Evolutionary conservation across 2,113 vertebrate genomes (phyloP), one percentile per base, ranked within the genome.

Genomic region (Pyxicephalus adspersus): DNA sequence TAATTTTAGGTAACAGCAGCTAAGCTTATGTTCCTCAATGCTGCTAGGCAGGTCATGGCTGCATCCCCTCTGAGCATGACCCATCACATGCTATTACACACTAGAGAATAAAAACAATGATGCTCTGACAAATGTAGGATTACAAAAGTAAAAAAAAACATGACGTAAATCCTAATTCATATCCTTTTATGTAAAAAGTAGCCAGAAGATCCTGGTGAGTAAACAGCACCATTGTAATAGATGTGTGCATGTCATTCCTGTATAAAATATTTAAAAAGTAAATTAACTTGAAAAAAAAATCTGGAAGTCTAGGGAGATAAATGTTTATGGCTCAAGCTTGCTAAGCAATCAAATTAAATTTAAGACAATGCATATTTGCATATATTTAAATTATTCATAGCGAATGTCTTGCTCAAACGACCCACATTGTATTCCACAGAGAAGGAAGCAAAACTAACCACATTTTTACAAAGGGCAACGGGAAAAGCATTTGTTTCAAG

Each of bases 291-390:
- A 45, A 57, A 58, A 45, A 28, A 58, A 31, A 31, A 9, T 57
- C 0, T 16, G 66, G 31, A 54, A 50, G 75, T 65, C 61, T 54
- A 22, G 77, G 22, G 64, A 80, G 57, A 72, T 52, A 80, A 80
- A 64, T 63, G 66, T 71, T 80, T 54, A 80, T 72, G 78, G 57
- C 66, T 80, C 19, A 31, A 72, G 67, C 67, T 60, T 64, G 26
- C 66, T 34, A 80, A 70, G 77, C 57, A 72, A 71, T 72, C 66
- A 80, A 51, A 71, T 71, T 55, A 80, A 63, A 80, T 80, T 80
- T 80, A 80, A 80, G 45, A 80, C 78, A 80, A 80, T 80, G 78
- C 58, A 80, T 80, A 80, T 72, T 72, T 80, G 78, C 78, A 72
- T 64, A 72, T 45, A 72, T 68, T 67, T 80, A 29, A 80, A 80